Evolutionary conservation across 2,888 invertebrate species (phyloP).

Genomic region (Meteorus colon): DNA sequence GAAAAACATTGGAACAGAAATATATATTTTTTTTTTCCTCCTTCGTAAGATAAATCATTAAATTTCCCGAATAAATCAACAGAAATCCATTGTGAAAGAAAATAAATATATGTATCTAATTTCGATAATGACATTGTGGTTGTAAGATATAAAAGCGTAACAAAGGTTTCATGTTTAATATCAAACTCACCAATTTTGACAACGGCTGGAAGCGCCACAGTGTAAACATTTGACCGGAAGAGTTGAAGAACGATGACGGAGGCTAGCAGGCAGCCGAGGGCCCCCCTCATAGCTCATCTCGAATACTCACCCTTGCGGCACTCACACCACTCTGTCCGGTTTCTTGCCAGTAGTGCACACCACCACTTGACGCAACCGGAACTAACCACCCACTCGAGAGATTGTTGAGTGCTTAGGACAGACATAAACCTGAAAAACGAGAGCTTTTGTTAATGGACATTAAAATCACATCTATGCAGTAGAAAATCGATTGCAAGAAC

Average conservation of each 20-base stretch:
- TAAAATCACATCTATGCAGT: background rate
- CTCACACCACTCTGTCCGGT: constrained; percentile 49
- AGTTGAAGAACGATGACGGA: constrained; percentile 66
- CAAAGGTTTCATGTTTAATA: background rate
- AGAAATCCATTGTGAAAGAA: background rate
- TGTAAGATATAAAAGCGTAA: background rate
- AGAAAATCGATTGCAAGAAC: background rate
- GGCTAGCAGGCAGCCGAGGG: constrained; percentile 71
- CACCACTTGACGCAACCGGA: constrained; percentile 46
- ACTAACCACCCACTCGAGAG: constrained; percentile 37
- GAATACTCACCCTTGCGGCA: constrained; percentile 66
- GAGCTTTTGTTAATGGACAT: constrained; percentile 16
- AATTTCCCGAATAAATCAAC: too few relatives aligned
- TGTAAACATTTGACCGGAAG: constrained; percentile 62
- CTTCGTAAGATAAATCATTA: too few relatives aligned
- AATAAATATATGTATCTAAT: background rate
- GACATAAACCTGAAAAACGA: constrained; percentile 54
- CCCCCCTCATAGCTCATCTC: constrained; percentile 73
- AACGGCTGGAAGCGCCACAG: constrained; percentile 67
- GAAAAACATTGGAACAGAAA: too few relatives aligned
- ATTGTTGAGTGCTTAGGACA: constrained; percentile 27
- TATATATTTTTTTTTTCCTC: too few relatives aligned
- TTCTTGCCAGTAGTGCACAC: constrained; percentile 54
- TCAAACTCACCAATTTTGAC: constrained; percentile 70
- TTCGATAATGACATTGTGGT: background rate